Evolutionary conservation across 2,113 vertebrate species (phyloP), one percentile per base, ranked within the genome.

Genomic region (Halichoerus grypus): DNA sequence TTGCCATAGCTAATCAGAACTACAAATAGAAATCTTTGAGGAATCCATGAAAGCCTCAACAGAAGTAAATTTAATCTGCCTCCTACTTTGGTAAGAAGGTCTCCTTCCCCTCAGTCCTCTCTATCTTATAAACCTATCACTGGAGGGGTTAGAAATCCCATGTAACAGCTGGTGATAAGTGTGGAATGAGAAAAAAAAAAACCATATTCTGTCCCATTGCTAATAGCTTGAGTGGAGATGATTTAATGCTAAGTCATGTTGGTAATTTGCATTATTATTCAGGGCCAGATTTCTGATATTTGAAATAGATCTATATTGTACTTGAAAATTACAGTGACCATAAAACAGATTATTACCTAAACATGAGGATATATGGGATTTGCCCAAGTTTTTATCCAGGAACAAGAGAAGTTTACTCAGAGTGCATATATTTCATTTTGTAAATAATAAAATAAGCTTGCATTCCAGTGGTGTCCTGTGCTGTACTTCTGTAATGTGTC

Each of bases 361-460:
- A 85, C 22, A 53, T 31, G 22, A 92, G 2, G 65, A 87, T 67
- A 15, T 87, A n/a, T 79, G 6, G 6, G 49, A 94, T 7, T 55
- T 85, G 14, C 13, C 24, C 2, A 77, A 24, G 14, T 22, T 95
- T 95, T 96, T 71, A 79, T 61, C 9, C 59, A 95, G 28, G 39
- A 63, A 51, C 4, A 85, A 1, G 12, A 55, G 84, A 85, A 86
- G 31, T 51, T 85, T 74, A 79, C 18, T n/a, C 21, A 80, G 5
- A 71, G 21, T 59, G 28, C 2, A 77, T 71, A 39, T 28, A 87
- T 86, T 97, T 95, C 57, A 93, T 55, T 79, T 81, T 80, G 12
- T 65, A 80, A 95, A 72, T 59, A 49, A 91, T 51, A 72, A 92
- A 51, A 96, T 67, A 53, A 92, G 14, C 19, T 92, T 92, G 21